Evolutionary conservation across 1,140 invertebrate genomes (phyloP).

Genomic region (Luehdorfia chinensis): DNA sequence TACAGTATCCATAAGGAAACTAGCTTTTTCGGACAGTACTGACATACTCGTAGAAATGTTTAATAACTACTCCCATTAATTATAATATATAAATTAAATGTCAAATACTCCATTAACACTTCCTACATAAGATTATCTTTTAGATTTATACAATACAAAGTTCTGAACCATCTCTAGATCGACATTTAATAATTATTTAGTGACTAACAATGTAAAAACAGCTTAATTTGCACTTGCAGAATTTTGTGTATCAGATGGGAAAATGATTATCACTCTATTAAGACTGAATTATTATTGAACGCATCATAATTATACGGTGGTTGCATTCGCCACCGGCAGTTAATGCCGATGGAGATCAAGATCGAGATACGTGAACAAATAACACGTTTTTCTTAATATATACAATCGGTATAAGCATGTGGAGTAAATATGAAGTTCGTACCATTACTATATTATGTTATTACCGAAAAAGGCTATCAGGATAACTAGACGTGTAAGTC

Average conservation of each 20-base stretch:
- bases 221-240: no score
- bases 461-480: slow-evolving; percentile 10
- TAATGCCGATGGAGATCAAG: slow-evolving; percentile 30
- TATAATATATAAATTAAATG: no score
- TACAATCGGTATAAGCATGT: slow-evolving; percentile 10
- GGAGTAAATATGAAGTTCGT: slow-evolving; percentile 8
- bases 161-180: no score
- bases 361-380: slow-evolving; percentile 42
- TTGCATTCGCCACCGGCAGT: slow-evolving; percentile 43
- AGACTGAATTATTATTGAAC: slow-evolving; percentile 51
- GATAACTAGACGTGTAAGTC: slow-evolving; percentile 8
- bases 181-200: no score
- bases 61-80: no score
- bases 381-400: slow-evolving; percentile 42
- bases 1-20: no score
- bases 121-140: no score
- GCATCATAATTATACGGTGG: slow-evolving; percentile 47
- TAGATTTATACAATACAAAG: no score
- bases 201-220: no score
- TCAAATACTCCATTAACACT: no score
- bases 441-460: slow-evolving; percentile 16
- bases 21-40: no score
- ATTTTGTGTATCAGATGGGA: slow-evolving; percentile 2
- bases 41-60: no score
- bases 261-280: slow-evolving; percentile 58